A percentile compares a stretch with the other conserved stretches of the same genome.
These are phyloP conservation scores for Lutjanus campechanus DNA, from an alignment of 2,797 vertebrate species.

Conservation along the genomic window DNA sequence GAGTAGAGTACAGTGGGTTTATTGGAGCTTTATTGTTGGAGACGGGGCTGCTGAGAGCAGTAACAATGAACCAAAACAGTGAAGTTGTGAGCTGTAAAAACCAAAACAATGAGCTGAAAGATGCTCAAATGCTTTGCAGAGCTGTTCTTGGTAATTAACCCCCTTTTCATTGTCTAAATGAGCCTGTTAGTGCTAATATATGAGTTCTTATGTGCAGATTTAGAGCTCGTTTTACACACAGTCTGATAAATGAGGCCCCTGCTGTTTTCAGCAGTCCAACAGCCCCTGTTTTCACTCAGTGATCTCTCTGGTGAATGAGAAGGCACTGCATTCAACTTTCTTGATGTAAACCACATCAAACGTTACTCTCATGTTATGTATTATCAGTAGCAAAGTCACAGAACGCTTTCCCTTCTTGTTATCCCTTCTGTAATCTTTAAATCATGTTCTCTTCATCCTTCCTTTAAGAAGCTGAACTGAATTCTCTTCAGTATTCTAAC, in stretches of 20 bases:
- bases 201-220: not conserved
- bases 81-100: too few relatives aligned
- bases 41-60: not conserved
- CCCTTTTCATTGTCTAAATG: not conserved
- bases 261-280: conserved; percentile 18
- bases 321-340: conserved; percentile 9
- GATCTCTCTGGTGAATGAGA: conserved; percentile 29
- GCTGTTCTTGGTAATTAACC: not conserved
- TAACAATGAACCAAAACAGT: too few relatives aligned
- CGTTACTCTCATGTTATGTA: conserved; percentile 1
- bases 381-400: conserved; percentile 26
- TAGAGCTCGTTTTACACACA: not conserved
- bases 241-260: conserved; percentile 33
- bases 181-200: not conserved
- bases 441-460: not conserved
- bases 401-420: conserved; percentile 7
- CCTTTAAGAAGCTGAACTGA: conserved; percentile 4
- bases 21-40: not conserved
- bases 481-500: conserved; percentile 15
- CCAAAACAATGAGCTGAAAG: too few relatives aligned
- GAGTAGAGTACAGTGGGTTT: not conserved
- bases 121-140: not conserved
- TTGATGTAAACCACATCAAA: conserved; percentile 8
- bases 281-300: conserved; percentile 25
- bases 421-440: conserved; percentile 6